Evolutionary conservation across 2,797 vertebrate genomes (phyloP).

Genomic region (Labeo calbasu): DNA sequence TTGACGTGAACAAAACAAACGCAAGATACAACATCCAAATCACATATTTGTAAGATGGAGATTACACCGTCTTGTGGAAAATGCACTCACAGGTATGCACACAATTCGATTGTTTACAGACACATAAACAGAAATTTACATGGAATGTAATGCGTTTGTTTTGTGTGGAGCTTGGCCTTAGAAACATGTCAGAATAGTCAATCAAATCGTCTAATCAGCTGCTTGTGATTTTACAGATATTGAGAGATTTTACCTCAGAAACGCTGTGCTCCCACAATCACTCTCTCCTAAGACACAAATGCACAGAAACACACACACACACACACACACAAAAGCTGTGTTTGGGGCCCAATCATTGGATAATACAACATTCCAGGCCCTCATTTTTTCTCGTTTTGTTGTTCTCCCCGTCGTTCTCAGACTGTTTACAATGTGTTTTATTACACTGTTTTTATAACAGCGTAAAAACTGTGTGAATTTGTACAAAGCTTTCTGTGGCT

Average conservation of each 20-base stretch:
- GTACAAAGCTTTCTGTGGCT: conserved; percentile 57
- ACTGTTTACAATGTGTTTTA: conserved; percentile 64
- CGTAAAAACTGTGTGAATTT: conserved; percentile 53
- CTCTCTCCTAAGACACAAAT: conserved; percentile 36
- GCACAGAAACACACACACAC: conserved; percentile 19
- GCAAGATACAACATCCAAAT: neutral
- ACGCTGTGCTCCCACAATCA: conserved; percentile 46
- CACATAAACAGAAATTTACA: conserved; percentile 1
- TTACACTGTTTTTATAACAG: conserved; percentile 54
- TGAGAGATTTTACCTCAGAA: conserved; percentile 43
- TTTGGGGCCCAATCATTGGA: conserved; percentile 48
- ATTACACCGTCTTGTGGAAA: too few relatives aligned
- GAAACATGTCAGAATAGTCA: conserved; percentile 33
- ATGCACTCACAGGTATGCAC: conserved; percentile 24
- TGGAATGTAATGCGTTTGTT: neutral
- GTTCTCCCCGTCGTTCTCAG: conserved; percentile 41
- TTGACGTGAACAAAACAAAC: neutral
- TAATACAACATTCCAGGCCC: conserved; percentile 53
- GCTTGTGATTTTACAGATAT: conserved; percentile 26
- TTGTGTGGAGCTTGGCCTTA: conserved; percentile 48
- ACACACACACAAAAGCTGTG: conserved; percentile 10
- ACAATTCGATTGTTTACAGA: conserved; percentile 34
- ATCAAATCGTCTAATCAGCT: conserved; percentile 34
- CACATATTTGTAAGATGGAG: neutral
- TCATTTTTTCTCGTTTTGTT: neutral